Evolutionary conservation across 2,797 vertebrate genomes (phyloP), one percentile per base, ranked within the genome.

Genomic region (Amazona finschi): DNA sequence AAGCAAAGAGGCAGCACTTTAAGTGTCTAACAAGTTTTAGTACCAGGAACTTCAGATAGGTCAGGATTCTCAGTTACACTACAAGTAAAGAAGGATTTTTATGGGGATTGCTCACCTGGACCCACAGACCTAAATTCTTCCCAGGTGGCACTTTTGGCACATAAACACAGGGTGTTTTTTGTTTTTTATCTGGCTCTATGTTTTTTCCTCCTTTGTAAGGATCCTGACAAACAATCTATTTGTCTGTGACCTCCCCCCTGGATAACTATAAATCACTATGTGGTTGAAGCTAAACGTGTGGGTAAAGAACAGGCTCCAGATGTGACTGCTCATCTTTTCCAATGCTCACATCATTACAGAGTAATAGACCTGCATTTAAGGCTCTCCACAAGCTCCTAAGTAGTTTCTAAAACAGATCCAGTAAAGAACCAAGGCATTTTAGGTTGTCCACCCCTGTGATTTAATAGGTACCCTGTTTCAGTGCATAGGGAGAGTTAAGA

Each of bases 321-420:
- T 89, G 93, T 89, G 61, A 83, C 85, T 80, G 73, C 72, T 96
- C 76, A 85, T 94, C 91, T 93, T 93, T 93, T 91, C 82, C 85
- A 91, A 20, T 25, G 61, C 38, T 93, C 72, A 85, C 72, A 77
- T 91, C 89, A 31, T 89, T 92, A 72, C 0, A 65, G 69, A 94
- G 21, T 52, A 94, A 87, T 31, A 92, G 85, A 83, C 30, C 31
- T 74, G 53, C 49, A 83, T 82, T 85, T 91, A 93, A 89, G 33
- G 49, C 47, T 75, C 80, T 85, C 41, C 41, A 67, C 44, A 77
- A 93, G 44, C 66, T 93, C 92, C 55, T 69, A 92, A 87, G 75
- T 43, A 92, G 65, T 83, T 91, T 92, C 57, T 69, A 89, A 87
- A 89, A 27, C 31, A 87, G 69, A 87, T 13, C 5, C 4, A 64